A percentile compares a stretch with the other conserved stretches of the same genome.
These are phyloP conservation scores for Pammene aurita DNA, from an alignment of 2,888 invertebrate genomes.

Conservation along the genomic window DNA sequence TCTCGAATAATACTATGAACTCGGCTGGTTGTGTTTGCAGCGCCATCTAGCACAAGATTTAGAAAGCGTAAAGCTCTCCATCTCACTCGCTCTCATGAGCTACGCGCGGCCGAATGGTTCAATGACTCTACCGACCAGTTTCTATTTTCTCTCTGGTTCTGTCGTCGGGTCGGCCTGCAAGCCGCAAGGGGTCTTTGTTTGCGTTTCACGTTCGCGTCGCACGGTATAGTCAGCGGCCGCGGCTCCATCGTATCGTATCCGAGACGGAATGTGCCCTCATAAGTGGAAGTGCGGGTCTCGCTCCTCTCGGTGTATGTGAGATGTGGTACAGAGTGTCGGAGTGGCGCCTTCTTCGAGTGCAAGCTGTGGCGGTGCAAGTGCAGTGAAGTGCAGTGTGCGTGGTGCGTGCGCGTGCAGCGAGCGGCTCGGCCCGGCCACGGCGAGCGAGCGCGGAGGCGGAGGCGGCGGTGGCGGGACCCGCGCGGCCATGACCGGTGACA, in stretches of 20 bases:
- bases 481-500: conserved; percentile 82
- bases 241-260: conserved; percentile 72
- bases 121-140: conserved; percentile 82
- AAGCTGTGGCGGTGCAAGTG: conserved; percentile 83
- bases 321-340: conserved; percentile 77
- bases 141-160: conserved; percentile 83
- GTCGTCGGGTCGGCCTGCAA: conserved; percentile 74
- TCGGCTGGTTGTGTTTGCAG: conserved; percentile 35
- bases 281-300: conserved; percentile 80
- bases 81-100: conserved; percentile 74
- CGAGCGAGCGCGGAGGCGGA: conserved; percentile 78
- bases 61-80: conserved; percentile 46
- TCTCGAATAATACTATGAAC: conserved; percentile 55
- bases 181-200: conserved; percentile 80
- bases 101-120: conserved; percentile 76
- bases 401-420: conserved; percentile 68
- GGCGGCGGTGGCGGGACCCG: conserved; percentile 60
- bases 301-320: conserved; percentile 79
- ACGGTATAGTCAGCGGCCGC: conserved; percentile 73
- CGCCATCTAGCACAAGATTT: conserved; percentile 63
- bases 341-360: conserved; percentile 79
- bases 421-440: conserved; percentile 77
- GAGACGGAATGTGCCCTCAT: conserved; percentile 81
- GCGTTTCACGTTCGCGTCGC: conserved; percentile 81
- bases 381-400: conserved; percentile 80